These are phyloP conservation scores for Clusia tigrina DNA, from an alignment of 2,888 invertebrate species.

Conservation along the genomic window DNA sequence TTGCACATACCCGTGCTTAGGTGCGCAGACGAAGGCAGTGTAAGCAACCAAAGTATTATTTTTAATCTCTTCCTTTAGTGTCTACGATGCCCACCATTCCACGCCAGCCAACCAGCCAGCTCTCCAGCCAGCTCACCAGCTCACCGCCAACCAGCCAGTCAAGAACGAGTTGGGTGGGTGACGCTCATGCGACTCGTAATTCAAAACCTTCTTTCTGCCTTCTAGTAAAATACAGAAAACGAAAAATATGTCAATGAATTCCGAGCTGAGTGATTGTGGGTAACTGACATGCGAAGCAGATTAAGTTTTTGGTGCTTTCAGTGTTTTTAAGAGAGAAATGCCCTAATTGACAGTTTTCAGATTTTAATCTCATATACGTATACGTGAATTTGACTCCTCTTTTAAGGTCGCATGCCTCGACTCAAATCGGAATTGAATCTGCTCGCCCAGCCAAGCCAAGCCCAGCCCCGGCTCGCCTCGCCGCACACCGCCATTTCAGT, in stretches of 20 bases:
- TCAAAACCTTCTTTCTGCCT: conserved; percentile 13
- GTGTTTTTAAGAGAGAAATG: conserved; percentile 53
- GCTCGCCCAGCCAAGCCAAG: too few species aligned
- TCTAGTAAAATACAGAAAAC: conserved; percentile 8
- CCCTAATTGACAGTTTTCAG: conserved; percentile 61
- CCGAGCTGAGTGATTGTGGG: conserved; percentile 36
- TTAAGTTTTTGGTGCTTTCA: conserved; percentile 31
- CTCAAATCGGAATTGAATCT: too few species aligned
- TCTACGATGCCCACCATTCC: too few species aligned
- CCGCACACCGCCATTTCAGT: conserved; percentile 39
- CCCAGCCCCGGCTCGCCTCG: background rate
- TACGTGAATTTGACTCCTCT: conserved; percentile 40
- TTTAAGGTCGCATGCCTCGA: background rate
- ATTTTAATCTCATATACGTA: conserved; percentile 60
- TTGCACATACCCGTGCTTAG: too few species aligned
- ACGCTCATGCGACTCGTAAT: conserved; percentile 8
- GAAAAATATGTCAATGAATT: conserved; percentile 52
- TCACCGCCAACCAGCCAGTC: background rate
- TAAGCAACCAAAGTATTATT: conserved; percentile 53
- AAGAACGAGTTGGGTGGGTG: conserved; percentile 11
- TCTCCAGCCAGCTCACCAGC: background rate
- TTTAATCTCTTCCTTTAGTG: conserved; percentile 54
- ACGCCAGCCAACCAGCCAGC: conserved; percentile 23
- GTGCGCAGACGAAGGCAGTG: conserved; percentile 37
- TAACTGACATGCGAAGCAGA: conserved; percentile 26